Evolutionary conservation across 2,888 invertebrate species (phyloP).

Genomic region (Epinotia demarniana): DNA sequence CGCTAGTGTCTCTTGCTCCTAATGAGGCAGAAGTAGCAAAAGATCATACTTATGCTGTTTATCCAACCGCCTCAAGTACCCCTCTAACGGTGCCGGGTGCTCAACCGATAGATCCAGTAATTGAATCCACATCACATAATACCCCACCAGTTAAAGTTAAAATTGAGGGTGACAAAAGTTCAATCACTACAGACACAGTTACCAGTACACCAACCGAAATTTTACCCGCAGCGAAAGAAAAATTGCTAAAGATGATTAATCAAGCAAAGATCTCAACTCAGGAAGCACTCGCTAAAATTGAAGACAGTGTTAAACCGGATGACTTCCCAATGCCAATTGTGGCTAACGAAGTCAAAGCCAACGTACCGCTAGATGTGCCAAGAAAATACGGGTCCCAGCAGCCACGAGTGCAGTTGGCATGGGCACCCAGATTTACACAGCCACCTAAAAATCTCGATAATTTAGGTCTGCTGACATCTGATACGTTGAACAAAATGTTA

Average conservation of each 20-base stretch:
- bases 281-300: constrained; percentile 36
- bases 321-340: constrained; percentile 13
- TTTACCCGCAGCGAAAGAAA: constrained; percentile 33
- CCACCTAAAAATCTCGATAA: constrained; percentile 45
- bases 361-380: background rate
- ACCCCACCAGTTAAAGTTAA: constrained; percentile 16
- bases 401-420: constrained; percentile 19
- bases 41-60: background rate
- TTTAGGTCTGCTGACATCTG: constrained; percentile 54
- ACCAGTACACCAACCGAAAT: constrained; percentile 10
- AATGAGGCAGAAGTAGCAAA: background rate
- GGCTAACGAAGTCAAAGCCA: constrained; percentile 3
- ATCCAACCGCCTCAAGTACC: constrained; percentile 3
- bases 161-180: constrained; percentile 17
- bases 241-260: constrained; percentile 39
- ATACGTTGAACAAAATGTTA: constrained; percentile 73
- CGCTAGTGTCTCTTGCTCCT: background rate
- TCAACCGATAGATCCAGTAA: background rate
- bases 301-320: background rate
- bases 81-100: background rate
- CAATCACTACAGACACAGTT: background rate
- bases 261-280: constrained; percentile 33
- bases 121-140: background rate
- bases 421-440: constrained; percentile 17
- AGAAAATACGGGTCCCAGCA: background rate